These are phyloP conservation scores for Sturnira hondurensis DNA, from an alignment of 2,113 vertebrate species.

Conservation along the genomic window DNA sequence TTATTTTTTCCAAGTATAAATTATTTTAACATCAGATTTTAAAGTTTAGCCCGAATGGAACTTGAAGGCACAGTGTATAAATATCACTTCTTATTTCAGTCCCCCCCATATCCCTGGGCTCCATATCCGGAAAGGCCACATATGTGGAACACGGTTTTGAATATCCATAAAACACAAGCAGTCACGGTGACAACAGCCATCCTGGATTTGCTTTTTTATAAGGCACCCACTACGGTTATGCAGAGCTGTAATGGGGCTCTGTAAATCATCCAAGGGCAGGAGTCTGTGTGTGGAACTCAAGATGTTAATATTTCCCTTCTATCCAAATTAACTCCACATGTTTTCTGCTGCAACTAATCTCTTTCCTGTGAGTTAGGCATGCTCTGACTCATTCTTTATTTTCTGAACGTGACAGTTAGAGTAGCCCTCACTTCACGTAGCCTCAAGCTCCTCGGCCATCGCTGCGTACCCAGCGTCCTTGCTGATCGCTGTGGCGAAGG, in stretches of 20 bases:
- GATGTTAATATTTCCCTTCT: constrained; percentile 71
- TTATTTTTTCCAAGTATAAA: constrained; percentile 27
- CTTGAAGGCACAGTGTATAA: constrained; percentile 48
- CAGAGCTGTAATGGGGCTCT: background rate
- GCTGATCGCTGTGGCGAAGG: background rate
- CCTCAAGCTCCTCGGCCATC: background rate
- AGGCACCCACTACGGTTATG: background rate
- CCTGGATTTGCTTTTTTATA: constrained; percentile 5
- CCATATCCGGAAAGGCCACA: background rate
- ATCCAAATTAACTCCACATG: constrained; percentile 73
- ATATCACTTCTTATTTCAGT: constrained; percentile 37
- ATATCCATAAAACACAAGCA: background rate
- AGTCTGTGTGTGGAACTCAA: constrained; percentile 61
- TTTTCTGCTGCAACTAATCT: constrained; percentile 67
- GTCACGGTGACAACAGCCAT: background rate
- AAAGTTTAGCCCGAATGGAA: constrained; percentile 53
- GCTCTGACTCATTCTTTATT: constrained; percentile 72
- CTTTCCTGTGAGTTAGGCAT: constrained; percentile 73
- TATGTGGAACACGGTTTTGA: background rate
- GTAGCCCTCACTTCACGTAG: constrained; percentile 43
- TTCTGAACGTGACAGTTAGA: constrained; percentile 67
- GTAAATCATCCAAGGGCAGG: constrained; percentile 46
- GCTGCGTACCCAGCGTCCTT: background rate
- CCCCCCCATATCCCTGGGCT: constrained; percentile 6
- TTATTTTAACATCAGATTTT: constrained; percentile 50